phyloP scores from a whole-genome alignment of 2,113 vertebrate genomes.

The Brachyhypopomus occidentalis region DNA sequence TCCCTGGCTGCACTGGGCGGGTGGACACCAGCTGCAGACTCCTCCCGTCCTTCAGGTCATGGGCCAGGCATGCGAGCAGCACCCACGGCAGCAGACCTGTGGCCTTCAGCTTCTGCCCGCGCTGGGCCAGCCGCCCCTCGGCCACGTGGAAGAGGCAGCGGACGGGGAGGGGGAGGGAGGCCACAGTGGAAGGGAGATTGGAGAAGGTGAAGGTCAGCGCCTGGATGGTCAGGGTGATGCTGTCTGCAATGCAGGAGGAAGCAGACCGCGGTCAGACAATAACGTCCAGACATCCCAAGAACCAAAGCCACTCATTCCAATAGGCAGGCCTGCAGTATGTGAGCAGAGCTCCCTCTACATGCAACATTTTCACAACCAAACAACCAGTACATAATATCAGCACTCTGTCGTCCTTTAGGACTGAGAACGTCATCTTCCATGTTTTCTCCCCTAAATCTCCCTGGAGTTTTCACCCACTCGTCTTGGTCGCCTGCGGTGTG shows the following conservation, averaged over 20 bases:
- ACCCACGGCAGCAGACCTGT: conserved; percentile 87
- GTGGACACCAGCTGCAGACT: conserved; percentile 81
- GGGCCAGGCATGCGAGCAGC: conserved; percentile 86
- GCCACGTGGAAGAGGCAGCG: conserved; percentile 90
- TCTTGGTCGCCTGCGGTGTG: conserved; percentile 67
- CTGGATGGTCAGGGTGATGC: conserved; percentile 79
- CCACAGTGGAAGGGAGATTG: conserved; percentile 87
- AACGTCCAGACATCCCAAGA: too few relatives aligned
- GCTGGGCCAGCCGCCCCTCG: conserved; percentile 87
- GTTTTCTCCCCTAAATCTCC: background rate
- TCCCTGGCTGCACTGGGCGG: conserved; percentile 80
- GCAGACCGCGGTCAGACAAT: background rate
- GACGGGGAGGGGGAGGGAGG: conserved; percentile 87
- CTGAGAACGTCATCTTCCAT: background rate
- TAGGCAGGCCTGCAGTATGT: too few relatives aligned
- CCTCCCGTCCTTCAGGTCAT: conserved; percentile 84
- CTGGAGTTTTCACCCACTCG: conserved; percentile 68
- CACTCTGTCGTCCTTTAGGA: background rate
- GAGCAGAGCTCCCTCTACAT: too few relatives aligned
- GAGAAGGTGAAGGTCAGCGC: conserved; percentile 90
- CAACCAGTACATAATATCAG: background rate
- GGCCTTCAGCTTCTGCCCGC: conserved; percentile 81
- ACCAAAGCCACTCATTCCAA: too few relatives aligned
- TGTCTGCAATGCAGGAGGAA: conserved; percentile 66
- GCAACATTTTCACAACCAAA: too few relatives aligned